phyloP scores from a whole-genome alignment of 2,113 vertebrate species.

The Pseudopipra pipra region DNA sequence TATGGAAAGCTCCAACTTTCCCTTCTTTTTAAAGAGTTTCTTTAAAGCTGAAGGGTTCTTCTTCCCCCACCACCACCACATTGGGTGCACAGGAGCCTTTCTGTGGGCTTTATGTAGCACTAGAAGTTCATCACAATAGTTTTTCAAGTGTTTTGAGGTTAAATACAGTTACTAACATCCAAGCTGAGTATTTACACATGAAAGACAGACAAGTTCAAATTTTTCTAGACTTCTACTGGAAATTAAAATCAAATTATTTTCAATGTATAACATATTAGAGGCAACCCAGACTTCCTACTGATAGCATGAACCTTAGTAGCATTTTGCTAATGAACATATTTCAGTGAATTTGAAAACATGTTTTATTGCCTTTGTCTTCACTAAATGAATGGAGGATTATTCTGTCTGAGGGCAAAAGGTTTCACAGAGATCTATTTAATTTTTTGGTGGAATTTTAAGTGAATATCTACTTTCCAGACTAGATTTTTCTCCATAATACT shows the following conservation, averaged over 20 bases:
- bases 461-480: background rate
- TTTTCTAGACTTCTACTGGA: background rate
- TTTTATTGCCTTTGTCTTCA: background rate
- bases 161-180: background rate
- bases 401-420: background rate
- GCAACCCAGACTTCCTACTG: background rate
- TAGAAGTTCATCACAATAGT: background rate
- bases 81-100: background rate
- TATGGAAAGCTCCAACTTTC: background rate
- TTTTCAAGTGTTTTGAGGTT: background rate
- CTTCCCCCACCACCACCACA: background rate
- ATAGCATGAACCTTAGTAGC: background rate
- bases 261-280: background rate
- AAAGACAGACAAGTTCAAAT: background rate
- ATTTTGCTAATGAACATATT: background rate
- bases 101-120: background rate
- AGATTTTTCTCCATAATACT: background rate
- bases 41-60: background rate
- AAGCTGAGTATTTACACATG: background rate
- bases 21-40: background rate
- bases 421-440: background rate
- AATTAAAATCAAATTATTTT: background rate
- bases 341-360: background rate
- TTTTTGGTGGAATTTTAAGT: background rate
- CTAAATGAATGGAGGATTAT: background rate